phyloP scores from a whole-genome alignment of 2,797 vertebrate genomes.

The Lepilemur ruficaudatus region DNA sequence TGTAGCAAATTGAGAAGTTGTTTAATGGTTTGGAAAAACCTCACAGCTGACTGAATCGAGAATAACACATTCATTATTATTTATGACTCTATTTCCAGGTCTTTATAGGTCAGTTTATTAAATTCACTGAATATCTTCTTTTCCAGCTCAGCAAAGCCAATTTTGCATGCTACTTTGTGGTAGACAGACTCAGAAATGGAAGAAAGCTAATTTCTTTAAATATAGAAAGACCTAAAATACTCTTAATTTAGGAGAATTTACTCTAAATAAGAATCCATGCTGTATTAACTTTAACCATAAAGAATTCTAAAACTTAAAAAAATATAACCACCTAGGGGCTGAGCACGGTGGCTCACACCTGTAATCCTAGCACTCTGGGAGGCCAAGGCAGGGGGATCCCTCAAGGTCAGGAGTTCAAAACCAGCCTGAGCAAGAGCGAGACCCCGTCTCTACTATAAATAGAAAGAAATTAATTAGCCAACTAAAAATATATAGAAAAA shows the following conservation, averaged over 20 bases:
- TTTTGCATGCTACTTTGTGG: not conserved
- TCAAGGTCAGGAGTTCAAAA: too few relatives aligned
- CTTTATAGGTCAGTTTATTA: constrained; percentile 61
- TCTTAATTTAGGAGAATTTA: not conserved
- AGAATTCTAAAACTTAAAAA: not conserved
- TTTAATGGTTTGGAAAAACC: constrained; percentile 74
- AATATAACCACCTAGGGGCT: not conserved
- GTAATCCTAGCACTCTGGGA: too few relatives aligned
- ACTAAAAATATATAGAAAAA: too few relatives aligned
- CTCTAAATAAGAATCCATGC: not conserved
- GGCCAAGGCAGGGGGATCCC: too few relatives aligned
- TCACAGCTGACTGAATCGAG: constrained; percentile 56
- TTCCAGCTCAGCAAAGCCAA: constrained; percentile 48
- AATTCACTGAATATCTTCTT: constrained; percentile 61
- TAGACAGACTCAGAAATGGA: not conserved
- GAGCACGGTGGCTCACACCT: too few relatives aligned
- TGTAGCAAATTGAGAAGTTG: constrained; percentile 66
- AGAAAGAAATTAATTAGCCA: too few relatives aligned
- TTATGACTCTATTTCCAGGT: constrained; percentile 71
- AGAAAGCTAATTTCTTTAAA: not conserved
- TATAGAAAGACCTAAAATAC: not conserved
- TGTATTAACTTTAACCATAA: not conserved
- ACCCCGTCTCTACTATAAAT: too few relatives aligned
- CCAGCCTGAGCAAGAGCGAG: too few relatives aligned
- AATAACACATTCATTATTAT: constrained; percentile 71